Base-by-base conservation (phyloP, 2,888 invertebrate genomes). In the Caenorhabditis becei region DNA sequence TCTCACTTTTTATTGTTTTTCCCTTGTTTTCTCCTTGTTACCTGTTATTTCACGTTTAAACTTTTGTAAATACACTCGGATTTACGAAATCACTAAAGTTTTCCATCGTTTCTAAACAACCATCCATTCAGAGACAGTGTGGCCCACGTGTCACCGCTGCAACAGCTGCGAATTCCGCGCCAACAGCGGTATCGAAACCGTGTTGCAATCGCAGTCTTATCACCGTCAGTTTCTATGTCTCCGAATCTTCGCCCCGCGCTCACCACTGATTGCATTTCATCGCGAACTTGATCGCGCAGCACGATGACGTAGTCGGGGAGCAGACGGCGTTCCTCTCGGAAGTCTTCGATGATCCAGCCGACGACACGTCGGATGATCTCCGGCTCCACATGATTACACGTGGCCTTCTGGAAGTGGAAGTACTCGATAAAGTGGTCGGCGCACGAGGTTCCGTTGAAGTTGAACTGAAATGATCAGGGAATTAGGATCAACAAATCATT, bases 31-130 rank as follows among this genome's bases (percentile, higher is more conserved):
- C 41, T 61, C 47, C 51, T 74, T 75, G 75, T 75, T 75, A 59
- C 26, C 58, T 74, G 74, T 74, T 74, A 49, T 14, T 41, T 14
- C 14, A 41, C 58, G 16, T 44, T 58, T 49, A 47, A 37, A n/a
- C 28, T 61, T 66, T 75, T 75, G 66, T 75, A 59, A 75, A 75
- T 75, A 75, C 75, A 75, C 65, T 56, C 44, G 58, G 47, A 74
- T 58, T 72, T 56, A 72, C 53, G 53, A 26, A 49, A 16, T 32
- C n/a, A 47, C 26, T 28, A 28, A 56, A 53, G 2, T 24, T 24
- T 53, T 14, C 53, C 24, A 24, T 8, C 41, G 41, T 41, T 41
- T 14, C 41, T 41, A 41, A 41, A 14, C 41, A 41, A 32, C 32
- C 32, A 4, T 32, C 32, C 32, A 14, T 14, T 41, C 2, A 23